Evolutionary conservation across 2,888 invertebrate species (phyloP).

Genomic region (Drosophila histrio): DNA sequence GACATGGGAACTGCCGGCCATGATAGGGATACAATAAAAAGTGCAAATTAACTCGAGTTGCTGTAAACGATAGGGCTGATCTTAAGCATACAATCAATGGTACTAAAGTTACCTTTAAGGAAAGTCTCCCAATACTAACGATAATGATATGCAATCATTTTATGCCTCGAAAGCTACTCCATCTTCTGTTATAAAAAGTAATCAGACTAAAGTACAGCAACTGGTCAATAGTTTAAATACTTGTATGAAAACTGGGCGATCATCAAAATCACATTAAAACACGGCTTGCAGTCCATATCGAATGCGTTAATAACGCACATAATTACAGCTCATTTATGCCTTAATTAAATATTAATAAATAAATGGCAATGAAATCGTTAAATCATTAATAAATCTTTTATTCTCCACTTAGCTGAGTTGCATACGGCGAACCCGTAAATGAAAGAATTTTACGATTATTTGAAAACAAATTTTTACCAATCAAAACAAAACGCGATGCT

Average conservation of each 20-base stretch:
- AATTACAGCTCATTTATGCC: slow-evolving; percentile 36
- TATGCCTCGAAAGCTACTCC: too few species aligned
- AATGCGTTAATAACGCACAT: slow-evolving; percentile 33
- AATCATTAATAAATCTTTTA: slow-evolving; percentile 56
- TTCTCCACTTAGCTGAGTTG: slow-evolving; percentile 33
- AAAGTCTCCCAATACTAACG: too few species aligned
- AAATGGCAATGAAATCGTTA: slow-evolving; percentile 25
- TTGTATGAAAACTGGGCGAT: neutral
- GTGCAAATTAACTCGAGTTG: neutral
- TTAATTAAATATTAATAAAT: slow-evolving; percentile 65
- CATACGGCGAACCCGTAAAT: slow-evolving; percentile 16
- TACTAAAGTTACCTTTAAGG: too few species aligned
- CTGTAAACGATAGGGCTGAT: too few species aligned
- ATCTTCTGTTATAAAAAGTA: too few species aligned
- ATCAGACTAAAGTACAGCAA: too few species aligned
- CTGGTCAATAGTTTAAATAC: too few species aligned
- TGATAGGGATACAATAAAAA: neutral
- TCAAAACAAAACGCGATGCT: slow-evolving; percentile 46
- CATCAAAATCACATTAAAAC: slow-evolving; percentile 39
- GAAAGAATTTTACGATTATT: slow-evolving; percentile 24
- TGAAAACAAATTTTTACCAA: slow-evolving; percentile 35
- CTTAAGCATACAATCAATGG: too few species aligned
- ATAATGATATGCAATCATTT: too few species aligned
- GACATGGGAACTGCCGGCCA: slow-evolving; percentile 1
- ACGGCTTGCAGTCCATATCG: slow-evolving; percentile 11